phyloP scores from a whole-genome alignment of 2,888 invertebrate species.

The Mamestra brassicae region DNA sequence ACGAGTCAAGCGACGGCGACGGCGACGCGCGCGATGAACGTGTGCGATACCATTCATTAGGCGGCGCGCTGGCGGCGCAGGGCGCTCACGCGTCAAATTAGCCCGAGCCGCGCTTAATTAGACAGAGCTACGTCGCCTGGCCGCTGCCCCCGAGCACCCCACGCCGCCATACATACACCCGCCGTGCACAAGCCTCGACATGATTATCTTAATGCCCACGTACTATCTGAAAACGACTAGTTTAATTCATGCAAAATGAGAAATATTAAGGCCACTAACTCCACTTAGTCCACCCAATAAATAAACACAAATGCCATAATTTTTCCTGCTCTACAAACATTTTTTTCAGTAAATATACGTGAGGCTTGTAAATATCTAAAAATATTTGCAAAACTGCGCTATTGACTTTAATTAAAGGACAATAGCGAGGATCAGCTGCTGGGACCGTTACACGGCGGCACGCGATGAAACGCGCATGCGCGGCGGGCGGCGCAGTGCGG shows the following conservation, averaged over 20 bases:
- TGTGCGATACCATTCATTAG: slow-evolving; percentile 91
- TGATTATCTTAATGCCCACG: slow-evolving; percentile 60
- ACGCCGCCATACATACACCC: slow-evolving; percentile 61
- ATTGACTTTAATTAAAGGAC: slow-evolving; percentile 84
- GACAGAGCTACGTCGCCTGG: slow-evolving; percentile 74
- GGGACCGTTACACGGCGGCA: slow-evolving; percentile 83
- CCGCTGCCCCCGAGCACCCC: slow-evolving; percentile 68
- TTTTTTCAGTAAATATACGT: slow-evolving; percentile 29
- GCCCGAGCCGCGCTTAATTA: slow-evolving; percentile 87
- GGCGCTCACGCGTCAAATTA: slow-evolving; percentile 89
- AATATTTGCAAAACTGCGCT: slow-evolving; percentile 65
- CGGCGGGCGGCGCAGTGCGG: slow-evolving; percentile 46
- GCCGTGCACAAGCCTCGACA: slow-evolving; percentile 56
- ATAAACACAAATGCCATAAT: slow-evolving; percentile 13
- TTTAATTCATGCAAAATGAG: slow-evolving; percentile 26
- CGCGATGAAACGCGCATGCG: slow-evolving; percentile 74
- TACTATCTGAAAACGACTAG: slow-evolving; percentile 50
- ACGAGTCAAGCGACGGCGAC: slow-evolving; percentile 76
- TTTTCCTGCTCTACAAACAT: slow-evolving; percentile 13
- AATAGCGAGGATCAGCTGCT: slow-evolving; percentile 85
- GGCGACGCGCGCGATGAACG: slow-evolving; percentile 82
- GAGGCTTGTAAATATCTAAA: slow-evolving; percentile 63
- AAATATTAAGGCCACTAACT: slow-evolving; percentile 10
- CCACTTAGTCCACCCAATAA: slow-evolving; percentile 4
- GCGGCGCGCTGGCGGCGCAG: slow-evolving; percentile 77